A percentile compares a stretch with the other conserved stretches of the same genome.
Evolutionary conservation across 2,113 vertebrate genomes (phyloP).

Genomic region (Otolemur garnettii): DNA sequence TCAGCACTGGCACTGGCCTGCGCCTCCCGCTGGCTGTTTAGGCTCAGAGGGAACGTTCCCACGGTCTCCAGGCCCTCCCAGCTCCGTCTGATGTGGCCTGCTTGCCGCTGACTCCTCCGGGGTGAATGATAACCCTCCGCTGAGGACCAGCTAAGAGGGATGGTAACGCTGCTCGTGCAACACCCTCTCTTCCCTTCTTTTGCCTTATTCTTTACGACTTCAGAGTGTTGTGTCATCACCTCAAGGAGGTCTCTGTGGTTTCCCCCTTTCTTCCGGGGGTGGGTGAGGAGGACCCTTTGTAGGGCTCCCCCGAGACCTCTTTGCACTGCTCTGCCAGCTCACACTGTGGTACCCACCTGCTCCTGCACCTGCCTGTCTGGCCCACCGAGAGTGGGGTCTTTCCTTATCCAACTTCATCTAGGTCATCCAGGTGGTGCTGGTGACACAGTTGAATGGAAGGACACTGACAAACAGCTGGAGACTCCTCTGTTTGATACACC

Average conservation of each 20-base stretch:
- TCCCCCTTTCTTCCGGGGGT: background rate
- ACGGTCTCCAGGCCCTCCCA: background rate
- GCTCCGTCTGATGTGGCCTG: background rate
- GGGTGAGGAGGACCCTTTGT: background rate
- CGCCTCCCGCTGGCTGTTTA: fast-evolving
- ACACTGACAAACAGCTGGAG: background rate
- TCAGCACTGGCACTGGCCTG: background rate
- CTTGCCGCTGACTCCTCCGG: background rate
- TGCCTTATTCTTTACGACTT: background rate
- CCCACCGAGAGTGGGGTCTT: background rate
- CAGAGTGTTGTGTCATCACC: background rate
- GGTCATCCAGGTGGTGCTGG: fast-evolving
- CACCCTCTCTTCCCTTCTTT: background rate
- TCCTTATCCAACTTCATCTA: background rate
- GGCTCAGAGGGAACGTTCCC: background rate
- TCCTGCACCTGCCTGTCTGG: background rate
- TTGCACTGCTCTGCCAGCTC: background rate
- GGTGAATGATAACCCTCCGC: background rate
- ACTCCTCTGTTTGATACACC: background rate
- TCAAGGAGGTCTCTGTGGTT: background rate
- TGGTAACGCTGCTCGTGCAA: background rate
- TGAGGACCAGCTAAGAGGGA: background rate
- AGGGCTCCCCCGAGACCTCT: background rate
- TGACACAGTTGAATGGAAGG: background rate
- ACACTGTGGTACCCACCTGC: fast-evolving